These are phyloP conservation scores for Hirtodrosophila duncani DNA, from an alignment of 2,888 invertebrate genomes.

Conservation along the genomic window DNA sequence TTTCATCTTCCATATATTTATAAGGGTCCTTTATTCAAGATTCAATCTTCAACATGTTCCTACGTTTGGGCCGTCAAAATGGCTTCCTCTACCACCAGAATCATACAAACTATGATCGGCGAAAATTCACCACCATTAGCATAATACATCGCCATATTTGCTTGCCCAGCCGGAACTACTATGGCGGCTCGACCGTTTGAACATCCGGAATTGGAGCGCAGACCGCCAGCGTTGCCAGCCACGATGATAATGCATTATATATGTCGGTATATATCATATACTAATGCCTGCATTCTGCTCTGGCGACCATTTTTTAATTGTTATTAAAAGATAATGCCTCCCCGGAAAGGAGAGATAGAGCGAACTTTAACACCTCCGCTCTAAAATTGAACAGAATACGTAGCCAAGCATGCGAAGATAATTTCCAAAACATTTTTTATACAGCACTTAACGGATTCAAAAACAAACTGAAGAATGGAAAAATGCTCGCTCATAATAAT, in stretches of 20 bases:
- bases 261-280: no score
- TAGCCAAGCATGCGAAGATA: constrained; percentile 58
- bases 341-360: constrained; percentile 45
- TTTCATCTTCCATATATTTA: no score
- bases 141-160: constrained; percentile 42
- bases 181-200: constrained; percentile 33
- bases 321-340: no score
- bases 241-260: constrained; percentile 67
- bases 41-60: no score
- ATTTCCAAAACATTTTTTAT: constrained; percentile 58
- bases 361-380: constrained; percentile 56
- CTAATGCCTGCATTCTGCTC: constrained; percentile 41
- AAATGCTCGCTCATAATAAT: constrained; percentile 46
- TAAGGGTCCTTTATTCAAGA: no score
- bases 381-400: constrained; percentile 20
- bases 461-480: constrained; percentile 13
- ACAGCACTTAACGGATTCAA: constrained; percentile 56
- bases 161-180: constrained; percentile 11
- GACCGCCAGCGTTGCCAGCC: constrained; percentile 50
- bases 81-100: no score
- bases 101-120: no score
- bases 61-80: no score
- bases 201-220: constrained; percentile 26
- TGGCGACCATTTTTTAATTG: constrained; percentile 48
- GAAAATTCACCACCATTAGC: constrained; percentile 21